Conservation (phyloP, 2,113 vertebrate species). For the Promerops cafer region DNA sequence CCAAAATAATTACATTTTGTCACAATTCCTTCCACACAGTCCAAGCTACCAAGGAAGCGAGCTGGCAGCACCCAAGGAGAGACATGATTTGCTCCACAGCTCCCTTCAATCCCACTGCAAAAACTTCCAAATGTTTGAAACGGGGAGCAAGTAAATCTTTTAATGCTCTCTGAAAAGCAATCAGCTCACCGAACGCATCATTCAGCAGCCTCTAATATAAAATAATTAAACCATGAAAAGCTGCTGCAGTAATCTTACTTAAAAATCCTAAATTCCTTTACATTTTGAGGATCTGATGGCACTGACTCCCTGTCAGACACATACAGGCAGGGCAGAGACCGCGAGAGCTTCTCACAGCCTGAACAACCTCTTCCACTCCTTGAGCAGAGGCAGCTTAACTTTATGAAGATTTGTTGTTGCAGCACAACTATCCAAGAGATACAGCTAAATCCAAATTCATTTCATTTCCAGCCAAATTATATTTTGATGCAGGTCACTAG, state of each 20-base stretch:
- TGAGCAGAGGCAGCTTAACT: slow-evolving; percentile 52
- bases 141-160: slow-evolving; percentile 72
- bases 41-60: slow-evolving; percentile 68
- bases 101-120: slow-evolving; percentile 67
- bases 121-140: slow-evolving; percentile 71
- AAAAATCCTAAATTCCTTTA: slow-evolving; percentile 56
- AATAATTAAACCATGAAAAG: slow-evolving; percentile 57
- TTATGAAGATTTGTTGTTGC: slow-evolving; percentile 36
- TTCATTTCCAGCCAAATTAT: slow-evolving; percentile 24
- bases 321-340: neutral
- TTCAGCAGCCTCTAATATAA: slow-evolving; percentile 68
- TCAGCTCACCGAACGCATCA: slow-evolving; percentile 69
- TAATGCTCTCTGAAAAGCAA: slow-evolving; percentile 76
- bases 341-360: neutral
- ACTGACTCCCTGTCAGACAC: neutral
- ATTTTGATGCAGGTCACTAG: slow-evolving; percentile 44
- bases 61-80: slow-evolving; percentile 56
- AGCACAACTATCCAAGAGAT: slow-evolving; percentile 25
- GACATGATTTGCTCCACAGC: slow-evolving; percentile 65
- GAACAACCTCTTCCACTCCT: slow-evolving; percentile 6
- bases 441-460: slow-evolving; percentile 43
- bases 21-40: slow-evolving; percentile 74
- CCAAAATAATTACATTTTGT: slow-evolving; percentile 69
- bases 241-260: slow-evolving; percentile 46
- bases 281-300: slow-evolving; percentile 47